Conservation (phyloP, 2,113 vertebrate species). For the Silurus glanis region DNA sequence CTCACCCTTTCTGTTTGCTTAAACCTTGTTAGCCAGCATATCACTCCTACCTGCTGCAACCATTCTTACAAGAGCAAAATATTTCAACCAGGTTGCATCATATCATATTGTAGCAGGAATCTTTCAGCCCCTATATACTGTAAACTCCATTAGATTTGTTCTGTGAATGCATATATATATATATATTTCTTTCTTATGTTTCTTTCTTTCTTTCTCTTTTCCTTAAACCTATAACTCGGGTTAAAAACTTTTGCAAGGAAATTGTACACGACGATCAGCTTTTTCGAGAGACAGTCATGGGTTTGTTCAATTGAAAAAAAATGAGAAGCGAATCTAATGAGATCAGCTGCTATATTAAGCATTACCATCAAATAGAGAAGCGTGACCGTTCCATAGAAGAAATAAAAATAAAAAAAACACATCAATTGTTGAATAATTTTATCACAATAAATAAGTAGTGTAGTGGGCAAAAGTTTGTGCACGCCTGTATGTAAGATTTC, state of each 20-base stretch:
- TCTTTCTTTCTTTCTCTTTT: too few species aligned
- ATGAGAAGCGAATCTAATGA: not conserved
- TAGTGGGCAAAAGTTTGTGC: too few species aligned
- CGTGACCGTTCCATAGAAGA: not conserved
- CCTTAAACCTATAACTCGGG: too few species aligned
- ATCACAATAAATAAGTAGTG: too few species aligned
- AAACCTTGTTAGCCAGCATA: not conserved
- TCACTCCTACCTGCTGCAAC: not conserved
- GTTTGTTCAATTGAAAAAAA: not conserved
- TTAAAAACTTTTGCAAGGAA: too few species aligned
- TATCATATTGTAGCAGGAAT: not conserved
- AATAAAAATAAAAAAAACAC: not conserved
- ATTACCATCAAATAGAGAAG: not conserved
- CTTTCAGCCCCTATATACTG: not conserved
- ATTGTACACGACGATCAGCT: too few species aligned
- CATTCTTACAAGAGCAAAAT: not conserved
- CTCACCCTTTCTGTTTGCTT: not conserved
- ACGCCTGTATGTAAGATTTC: too few species aligned
- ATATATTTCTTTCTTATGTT: too few species aligned
- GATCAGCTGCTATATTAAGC: conserved; percentile 16
- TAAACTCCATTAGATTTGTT: not conserved
- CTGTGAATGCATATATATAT: too few species aligned
- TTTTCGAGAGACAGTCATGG: not conserved
- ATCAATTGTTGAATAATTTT: too few species aligned
- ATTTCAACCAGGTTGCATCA: conserved; percentile 19